Base-by-base conservation (phyloP, 2,888 invertebrate genomes). In the Drosophila koepferae region DNA sequence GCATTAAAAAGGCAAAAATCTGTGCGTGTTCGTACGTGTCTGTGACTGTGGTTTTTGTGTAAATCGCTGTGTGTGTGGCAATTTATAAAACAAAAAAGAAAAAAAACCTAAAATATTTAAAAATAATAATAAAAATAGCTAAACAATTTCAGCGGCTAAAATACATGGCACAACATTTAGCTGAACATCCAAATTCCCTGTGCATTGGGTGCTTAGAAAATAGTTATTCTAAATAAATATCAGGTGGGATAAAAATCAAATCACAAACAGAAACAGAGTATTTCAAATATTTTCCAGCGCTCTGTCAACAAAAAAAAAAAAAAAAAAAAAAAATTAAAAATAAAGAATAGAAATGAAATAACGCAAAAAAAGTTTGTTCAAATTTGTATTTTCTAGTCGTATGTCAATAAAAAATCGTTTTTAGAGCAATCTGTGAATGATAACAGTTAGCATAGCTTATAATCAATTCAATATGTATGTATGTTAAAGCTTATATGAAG, bases 1-100 rank as follows among this genome's bases (percentile, higher is more conserved):
- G 49, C 56, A 74, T 74, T 71, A 46, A 23, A 70, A 79, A 67
- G 55, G 61, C 75, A 67, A 68, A 67, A 68, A 72, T 64, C 55
- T 60, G 64, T 60, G 64, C 67, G 63, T 75, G 56, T 80, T 54
- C 40, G 62, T 20, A 36, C 36, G 53, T 54, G 53, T 38, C 20
- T 16, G 36, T 20, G 36, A 16, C 36, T 69, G 66, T 76, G 67
- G 63, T 64, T 80, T 74, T 66, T 67, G 51, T 64, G 54, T 62
- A 67, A 62, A 74, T 46, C 38, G 61, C 54, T 60, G 43, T 63
- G 58, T 68, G 68, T 54, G 58, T 64, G 58, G 54, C 66, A 51
- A n/a, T 67, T 61, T 58, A 23, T 20, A n/a, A 43, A 1, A 49
- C 34, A 68, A 63, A 41, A 14, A 41, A 14, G 3, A 65, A 48